These are phyloP conservation scores for Puntigrus tetrazona DNA, from an alignment of 2,113 vertebrate species.

Conservation along the genomic window DNA sequence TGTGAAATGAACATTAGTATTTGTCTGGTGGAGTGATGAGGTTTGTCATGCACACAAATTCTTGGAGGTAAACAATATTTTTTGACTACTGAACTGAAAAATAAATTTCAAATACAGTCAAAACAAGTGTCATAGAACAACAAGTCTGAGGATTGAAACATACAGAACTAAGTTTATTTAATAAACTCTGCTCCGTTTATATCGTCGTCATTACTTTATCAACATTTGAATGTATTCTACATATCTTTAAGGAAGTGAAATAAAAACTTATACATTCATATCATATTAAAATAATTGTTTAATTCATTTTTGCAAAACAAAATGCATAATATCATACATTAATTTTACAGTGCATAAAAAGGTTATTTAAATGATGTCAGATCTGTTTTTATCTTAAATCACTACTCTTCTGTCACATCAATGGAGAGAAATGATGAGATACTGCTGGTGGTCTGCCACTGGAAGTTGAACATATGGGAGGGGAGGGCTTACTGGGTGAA, in stretches of 20 bases:
- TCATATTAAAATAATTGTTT: too few relatives aligned
- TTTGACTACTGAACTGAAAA: neutral
- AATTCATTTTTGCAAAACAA: too few relatives aligned
- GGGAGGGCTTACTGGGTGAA: slow-evolving; percentile 14
- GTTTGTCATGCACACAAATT: neutral
- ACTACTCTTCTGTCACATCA: neutral
- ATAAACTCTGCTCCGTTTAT: too few relatives aligned
- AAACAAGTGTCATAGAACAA: neutral
- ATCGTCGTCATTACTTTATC: too few relatives aligned
- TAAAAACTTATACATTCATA: neutral
- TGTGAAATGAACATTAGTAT: neutral
- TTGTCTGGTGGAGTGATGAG: neutral
- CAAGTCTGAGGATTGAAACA: too few relatives aligned
- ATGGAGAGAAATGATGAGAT: slow-evolving; percentile 71
- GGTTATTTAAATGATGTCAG: neutral
- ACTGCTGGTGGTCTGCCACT: slow-evolving; percentile 66
- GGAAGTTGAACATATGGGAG: slow-evolving; percentile 61
- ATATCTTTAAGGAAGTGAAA: neutral
- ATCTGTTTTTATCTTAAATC: neutral
- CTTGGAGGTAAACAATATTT: neutral
- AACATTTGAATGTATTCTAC: neutral
- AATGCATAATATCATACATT: too few relatives aligned
- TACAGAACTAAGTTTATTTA: too few relatives aligned
- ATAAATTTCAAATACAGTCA: neutral
- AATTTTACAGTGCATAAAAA: too few relatives aligned